Evolutionary conservation across 2,797 vertebrate species (phyloP).

Genomic region (Spizella passerina): DNA sequence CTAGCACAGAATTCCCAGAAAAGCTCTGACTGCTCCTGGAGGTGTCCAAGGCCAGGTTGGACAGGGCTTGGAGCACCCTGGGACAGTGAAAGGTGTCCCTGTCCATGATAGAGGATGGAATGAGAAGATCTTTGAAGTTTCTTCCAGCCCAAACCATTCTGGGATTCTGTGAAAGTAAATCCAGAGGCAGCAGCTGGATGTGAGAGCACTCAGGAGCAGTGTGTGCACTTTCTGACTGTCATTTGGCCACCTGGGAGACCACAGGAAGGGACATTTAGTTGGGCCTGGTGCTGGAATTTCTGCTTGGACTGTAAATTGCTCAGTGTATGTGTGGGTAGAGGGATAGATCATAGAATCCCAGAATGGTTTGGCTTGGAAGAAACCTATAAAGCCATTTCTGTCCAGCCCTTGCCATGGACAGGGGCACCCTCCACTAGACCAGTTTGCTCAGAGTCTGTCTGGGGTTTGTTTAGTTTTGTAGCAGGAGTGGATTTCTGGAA

Average conservation of each 20-base stretch:
- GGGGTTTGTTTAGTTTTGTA: rapidly evolving
- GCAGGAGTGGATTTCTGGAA: neutral
- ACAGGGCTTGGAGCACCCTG: rapidly evolving
- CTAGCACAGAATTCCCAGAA: neutral
- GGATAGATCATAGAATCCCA: neutral
- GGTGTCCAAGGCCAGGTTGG: neutral
- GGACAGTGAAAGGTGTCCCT: rapidly evolving
- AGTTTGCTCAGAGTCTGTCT: neutral
- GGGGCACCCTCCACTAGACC: neutral
- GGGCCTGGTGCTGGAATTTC: neutral
- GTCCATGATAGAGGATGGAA: neutral
- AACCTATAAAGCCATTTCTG: neutral
- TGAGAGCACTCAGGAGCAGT: neutral
- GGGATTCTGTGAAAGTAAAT: neutral
- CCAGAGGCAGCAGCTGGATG: neutral
- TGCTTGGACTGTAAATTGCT: neutral
- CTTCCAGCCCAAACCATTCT: neutral
- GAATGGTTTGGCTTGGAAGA: neutral
- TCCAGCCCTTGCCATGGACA: neutral
- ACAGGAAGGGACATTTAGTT: neutral
- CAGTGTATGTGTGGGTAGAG: neutral
- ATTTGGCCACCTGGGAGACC: neutral
- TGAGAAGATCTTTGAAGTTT: neutral
- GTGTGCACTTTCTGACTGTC: neutral
- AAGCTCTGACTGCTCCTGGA: neutral